These are phyloP conservation scores for Leucopsar rothschildi DNA, from an alignment of 2,113 vertebrate genomes.

Conservation along the genomic window DNA sequence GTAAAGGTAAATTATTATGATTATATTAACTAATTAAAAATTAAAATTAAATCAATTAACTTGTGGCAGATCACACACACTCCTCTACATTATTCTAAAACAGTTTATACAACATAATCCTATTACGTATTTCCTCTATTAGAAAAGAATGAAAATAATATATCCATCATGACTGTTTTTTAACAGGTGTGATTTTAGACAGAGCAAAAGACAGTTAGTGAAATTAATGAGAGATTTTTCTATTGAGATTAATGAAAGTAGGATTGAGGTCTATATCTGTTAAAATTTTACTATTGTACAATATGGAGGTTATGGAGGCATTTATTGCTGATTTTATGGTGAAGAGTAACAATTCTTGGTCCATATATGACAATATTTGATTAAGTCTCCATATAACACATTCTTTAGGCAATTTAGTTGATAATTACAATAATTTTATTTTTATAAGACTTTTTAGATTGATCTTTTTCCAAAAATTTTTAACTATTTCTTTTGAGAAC, in stretches of 20 bases:
- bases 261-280: not conserved
- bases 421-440: not conserved
- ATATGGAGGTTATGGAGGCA: not conserved
- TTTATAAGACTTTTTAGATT: not conserved
- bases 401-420: not conserved
- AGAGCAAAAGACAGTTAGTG: not conserved
- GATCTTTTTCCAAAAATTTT: not conserved
- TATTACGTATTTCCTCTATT: not conserved
- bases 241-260: not conserved
- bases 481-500: not conserved
- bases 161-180: accelerated
- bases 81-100: not conserved
- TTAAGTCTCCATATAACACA: not conserved
- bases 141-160: not conserved
- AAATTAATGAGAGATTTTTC: not conserved
- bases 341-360: not conserved
- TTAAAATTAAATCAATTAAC: not conserved
- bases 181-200: not conserved
- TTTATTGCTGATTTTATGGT: constrained; percentile 3
- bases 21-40: not conserved
- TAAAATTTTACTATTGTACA: not conserved
- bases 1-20: not conserved
- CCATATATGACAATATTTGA: not conserved
- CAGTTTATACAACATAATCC: not conserved
- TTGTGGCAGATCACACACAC: not conserved